Base-by-base conservation (phyloP, 2,113 vertebrate genomes). In the Lagopus muta region DNA sequence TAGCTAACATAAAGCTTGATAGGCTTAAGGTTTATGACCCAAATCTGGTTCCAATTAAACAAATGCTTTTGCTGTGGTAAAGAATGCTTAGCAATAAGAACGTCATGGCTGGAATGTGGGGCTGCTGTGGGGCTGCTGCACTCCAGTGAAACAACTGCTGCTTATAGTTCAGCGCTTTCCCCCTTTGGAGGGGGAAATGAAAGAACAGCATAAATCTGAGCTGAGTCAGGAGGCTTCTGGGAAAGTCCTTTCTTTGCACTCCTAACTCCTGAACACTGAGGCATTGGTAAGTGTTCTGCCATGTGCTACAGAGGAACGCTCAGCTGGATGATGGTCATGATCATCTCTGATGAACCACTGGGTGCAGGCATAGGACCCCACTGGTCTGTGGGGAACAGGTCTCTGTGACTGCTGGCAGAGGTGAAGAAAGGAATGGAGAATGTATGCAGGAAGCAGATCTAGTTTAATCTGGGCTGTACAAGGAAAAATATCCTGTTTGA, bases 1-100 rank as follows among this genome's bases (percentile, higher is more conserved):
- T 98, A 98, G 85, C 97, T 93, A 97, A 95, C 94, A 95, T 93
- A 97, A 96, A 95, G 43, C 93, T 95, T 94, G 80, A 96, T 96
- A 95, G 81, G 84, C 80, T 97, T 95, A 96, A 94, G 70, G 86
- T 98, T 97, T 97, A 97, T 95, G 95, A 95, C 83, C 96, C 85
- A 93, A 94, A 97, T 96, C 97, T 95, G 92, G 70, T 94, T 97
- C 94, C 94, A 89, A 89, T 96, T 97, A 97, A 97, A 92, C 40
- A 92, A 77, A 95, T 96, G 91, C 93, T 95, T 94, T 60, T 91
- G 60, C 65, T 85, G 72, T 75, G 14, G 1, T 64, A 79, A 93
- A 90, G 93, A 96, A 97, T 90, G 86, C 73, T 92, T 78, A 10
- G 73, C 78, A 94, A 92, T 96, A 95, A 93, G 90, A 93, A 96